Evolutionary conservation across 2,888 invertebrate species (phyloP).

Genomic region (Cephus nigrinus): DNA sequence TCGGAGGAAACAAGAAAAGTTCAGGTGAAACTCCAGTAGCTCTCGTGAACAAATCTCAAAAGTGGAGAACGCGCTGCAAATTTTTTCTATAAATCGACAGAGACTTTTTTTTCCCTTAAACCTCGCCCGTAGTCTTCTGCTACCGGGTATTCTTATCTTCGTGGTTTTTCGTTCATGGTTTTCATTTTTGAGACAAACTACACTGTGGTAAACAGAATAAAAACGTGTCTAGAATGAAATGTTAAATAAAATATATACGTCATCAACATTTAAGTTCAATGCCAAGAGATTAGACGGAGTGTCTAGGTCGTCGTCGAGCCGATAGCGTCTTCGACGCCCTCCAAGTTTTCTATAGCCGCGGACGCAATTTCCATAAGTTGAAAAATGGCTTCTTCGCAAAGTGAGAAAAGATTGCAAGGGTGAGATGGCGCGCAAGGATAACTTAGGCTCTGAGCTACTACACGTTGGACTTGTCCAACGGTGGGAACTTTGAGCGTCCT

Average conservation of each 20-base stretch:
- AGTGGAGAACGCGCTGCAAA: not conserved
- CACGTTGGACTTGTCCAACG: not conserved
- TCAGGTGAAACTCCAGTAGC: slow-evolving; percentile 3
- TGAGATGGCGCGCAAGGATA: slow-evolving; percentile 8
- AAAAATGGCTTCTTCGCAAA: slow-evolving; percentile 57
- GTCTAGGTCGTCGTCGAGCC: not conserved
- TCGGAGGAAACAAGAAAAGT: slow-evolving; percentile 58
- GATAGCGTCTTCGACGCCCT: not conserved
- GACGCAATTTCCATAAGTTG: slow-evolving; percentile 60
- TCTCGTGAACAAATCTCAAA: not conserved
- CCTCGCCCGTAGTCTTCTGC: not conserved
- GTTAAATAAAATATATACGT: not conserved
- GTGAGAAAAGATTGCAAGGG: slow-evolving; percentile 55
- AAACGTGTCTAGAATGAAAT: not conserved
- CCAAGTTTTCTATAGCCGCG: slow-evolving; percentile 15
- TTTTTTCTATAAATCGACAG: not conserved
- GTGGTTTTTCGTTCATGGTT: not conserved
- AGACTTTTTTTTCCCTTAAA: not conserved
- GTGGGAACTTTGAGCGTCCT: not conserved
- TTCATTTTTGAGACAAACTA: not conserved
- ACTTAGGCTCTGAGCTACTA: not conserved
- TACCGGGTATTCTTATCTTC: not conserved
- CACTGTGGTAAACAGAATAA: not conserved
- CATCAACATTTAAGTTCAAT: not conserved
- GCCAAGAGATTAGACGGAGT: not conserved